phyloP scores from a whole-genome alignment of 2,888 invertebrate genomes.

The Unio pictorum region DNA sequence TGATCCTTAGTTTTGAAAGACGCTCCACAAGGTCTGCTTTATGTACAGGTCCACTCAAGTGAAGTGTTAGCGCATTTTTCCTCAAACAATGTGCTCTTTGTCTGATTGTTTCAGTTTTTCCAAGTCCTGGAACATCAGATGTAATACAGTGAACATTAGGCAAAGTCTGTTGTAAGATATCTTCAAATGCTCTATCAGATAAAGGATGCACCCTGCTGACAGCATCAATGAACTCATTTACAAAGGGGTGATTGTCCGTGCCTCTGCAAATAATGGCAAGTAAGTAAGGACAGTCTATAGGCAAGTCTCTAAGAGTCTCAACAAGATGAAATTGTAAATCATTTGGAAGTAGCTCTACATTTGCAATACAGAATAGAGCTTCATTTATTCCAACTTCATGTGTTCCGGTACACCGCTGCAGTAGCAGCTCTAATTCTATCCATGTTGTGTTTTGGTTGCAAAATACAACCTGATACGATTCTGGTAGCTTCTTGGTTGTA shows the following conservation, averaged over 20 bases:
- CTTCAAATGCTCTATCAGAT: conserved; percentile 3
- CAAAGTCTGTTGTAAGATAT: conserved; percentile 7
- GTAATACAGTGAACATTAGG: conserved; percentile 20
- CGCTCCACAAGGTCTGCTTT: conserved; percentile 13
- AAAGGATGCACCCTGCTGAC: conserved; percentile 1
- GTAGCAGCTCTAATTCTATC: conserved; percentile 37
- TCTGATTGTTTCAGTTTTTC: conserved; percentile 25
- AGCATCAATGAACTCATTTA: conserved; percentile 24
- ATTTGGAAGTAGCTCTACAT: conserved; percentile 26
- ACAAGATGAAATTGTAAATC: conserved; percentile 25
- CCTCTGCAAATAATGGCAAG: conserved; percentile 31
- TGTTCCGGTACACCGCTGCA: conserved; percentile 31
- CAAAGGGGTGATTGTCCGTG: conserved; percentile 19
- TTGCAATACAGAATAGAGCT: conserved; percentile 25
- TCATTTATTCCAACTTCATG: conserved; percentile 1
- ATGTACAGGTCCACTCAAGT: conserved; percentile 28
- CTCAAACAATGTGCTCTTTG: conserved; percentile 10
- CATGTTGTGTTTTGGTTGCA: conserved; percentile 38
- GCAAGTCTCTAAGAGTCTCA: conserved; percentile 6
- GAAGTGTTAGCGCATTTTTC: conserved; percentile 15
- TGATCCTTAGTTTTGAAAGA: conserved; percentile 11
- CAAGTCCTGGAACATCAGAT: conserved; percentile 30
- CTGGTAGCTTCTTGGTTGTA: conserved; percentile 35
- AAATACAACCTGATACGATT: conserved; percentile 41
- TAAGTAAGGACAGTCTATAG: conserved; percentile 2